These are phyloP conservation scores for Callyntrura sp. DNA, from an alignment of 2,888 invertebrate genomes.

Conservation along the genomic window DNA sequence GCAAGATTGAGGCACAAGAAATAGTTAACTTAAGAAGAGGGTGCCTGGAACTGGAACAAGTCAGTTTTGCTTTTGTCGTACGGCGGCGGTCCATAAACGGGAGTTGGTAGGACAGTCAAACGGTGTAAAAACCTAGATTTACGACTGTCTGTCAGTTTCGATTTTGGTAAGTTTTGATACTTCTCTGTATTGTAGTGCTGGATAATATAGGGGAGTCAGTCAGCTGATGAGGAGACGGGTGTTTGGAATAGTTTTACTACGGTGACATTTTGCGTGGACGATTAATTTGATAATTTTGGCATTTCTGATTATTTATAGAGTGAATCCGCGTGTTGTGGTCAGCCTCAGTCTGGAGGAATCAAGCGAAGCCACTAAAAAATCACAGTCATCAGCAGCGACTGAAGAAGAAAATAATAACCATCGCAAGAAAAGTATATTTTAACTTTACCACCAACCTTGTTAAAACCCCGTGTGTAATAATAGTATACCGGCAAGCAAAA, in stretches of 20 bases:
- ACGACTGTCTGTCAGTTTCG: background rate
- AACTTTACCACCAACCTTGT: constrained; percentile 89
- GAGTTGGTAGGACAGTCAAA: background rate
- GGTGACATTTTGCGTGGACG: background rate
- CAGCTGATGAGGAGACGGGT: background rate
- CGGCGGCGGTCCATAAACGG: constrained; percentile 27
- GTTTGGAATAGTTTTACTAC: background rate
- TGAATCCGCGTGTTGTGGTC: constrained; percentile 33
- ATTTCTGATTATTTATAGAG: background rate
- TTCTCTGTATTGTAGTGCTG: background rate
- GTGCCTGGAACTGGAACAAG: constrained; percentile 41
- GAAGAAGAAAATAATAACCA: constrained; percentile 66
- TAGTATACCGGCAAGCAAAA: background rate
- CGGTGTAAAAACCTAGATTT: background rate
- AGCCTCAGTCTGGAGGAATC: constrained; percentile 70
- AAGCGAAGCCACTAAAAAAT: constrained; percentile 26
- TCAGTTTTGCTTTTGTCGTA: constrained; percentile 16
- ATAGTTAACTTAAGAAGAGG: constrained; percentile 9
- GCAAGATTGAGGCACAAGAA: background rate
- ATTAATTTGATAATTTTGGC: background rate
- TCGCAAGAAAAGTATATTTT: constrained; percentile 44
- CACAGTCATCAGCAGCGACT: constrained; percentile 33
- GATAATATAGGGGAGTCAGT: background rate
- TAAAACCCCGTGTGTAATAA: constrained; percentile 90
- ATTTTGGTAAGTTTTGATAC: constrained; percentile 7